Base-by-base conservation (phyloP, 2,797 vertebrate species). In the Neosilurus hyrtlii region DNA sequence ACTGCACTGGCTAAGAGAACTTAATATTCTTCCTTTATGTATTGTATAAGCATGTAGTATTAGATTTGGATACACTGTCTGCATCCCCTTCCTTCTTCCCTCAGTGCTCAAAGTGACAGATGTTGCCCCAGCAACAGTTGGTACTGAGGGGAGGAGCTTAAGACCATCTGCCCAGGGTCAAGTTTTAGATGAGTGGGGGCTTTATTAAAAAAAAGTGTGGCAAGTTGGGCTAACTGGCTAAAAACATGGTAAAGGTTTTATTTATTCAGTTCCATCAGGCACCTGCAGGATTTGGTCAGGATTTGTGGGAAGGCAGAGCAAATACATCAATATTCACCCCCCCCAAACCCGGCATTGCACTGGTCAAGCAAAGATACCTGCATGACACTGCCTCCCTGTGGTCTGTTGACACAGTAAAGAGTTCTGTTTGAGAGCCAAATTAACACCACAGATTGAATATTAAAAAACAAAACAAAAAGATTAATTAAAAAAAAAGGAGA, bases 141-240 rank as follows among this genome's bases (percentile, higher is more conserved):
- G 94, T 94, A 93, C 90, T 90, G 90, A 90, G 90, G 83, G 90
- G 94, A 92, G 93, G 93, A 92, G 93, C 92, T 93, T 91, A 86
- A 89, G 90, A 91, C 95, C 94, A 95, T 95, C 95, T 95, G 95
- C 93, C 93, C 90, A 93, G 94, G 94, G 95, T 95, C 94, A 95
- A 94, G 92, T 89, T 93, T 93, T 94, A 92, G 85, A 82, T 74
- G 68, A 75, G 82, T 65, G 79, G 49, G 81, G 86, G 81, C 35
- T 70, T 70, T 52, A 22, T 73, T 79, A 81, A 80, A 85, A 93
- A 93, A 92, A 91, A 90, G 88, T 90, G 90, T 93, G 91, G 89
- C 91, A 92, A 89, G 87, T 92, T 93, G 86, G 88, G 86, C 87
- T 89, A 93, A 90, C 91, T 82, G 82, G 87, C 86, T 91, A 89